Conservation (phyloP, 2,888 invertebrate species). For the Ctenicera cuprea region DNA sequence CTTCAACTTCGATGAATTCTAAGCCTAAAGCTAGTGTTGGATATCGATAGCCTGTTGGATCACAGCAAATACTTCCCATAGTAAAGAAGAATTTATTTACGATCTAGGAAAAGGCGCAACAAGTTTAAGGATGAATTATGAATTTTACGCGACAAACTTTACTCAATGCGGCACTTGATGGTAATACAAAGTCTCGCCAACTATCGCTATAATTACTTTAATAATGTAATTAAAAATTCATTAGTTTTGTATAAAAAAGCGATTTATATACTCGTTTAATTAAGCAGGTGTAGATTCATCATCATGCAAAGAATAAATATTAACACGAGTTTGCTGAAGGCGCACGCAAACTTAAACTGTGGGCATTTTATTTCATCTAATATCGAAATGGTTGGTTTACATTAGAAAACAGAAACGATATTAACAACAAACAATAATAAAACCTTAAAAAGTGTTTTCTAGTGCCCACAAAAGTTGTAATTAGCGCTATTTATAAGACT, state of each 20-base stretch:
- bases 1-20: conserved; percentile 42
- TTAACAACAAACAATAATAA: too few relatives aligned
- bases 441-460: too few relatives aligned
- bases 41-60: conserved; percentile 19
- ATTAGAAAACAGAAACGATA: neutral
- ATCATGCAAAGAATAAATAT: conserved; percentile 1
- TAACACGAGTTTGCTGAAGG: neutral
- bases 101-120: neutral
- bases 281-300: conserved; percentile 1
- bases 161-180: neutral
- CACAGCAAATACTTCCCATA: conserved; percentile 17
- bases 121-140: neutral
- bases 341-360: neutral
- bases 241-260: conserved; percentile 22
- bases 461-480: too few relatives aligned
- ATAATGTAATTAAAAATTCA: conserved; percentile 28
- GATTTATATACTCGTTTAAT: conserved; percentile 19
- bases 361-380: neutral
- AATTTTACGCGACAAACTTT: conserved; percentile 10
- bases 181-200: neutral
- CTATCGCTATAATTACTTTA: neutral
- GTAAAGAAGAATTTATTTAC: conserved; percentile 13
- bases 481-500: too few relatives aligned
- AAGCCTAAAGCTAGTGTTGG: conserved; percentile 14
- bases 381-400: neutral